Base-by-base conservation (phyloP, 2,797 vertebrate genomes). In the Lemur catta region DNA sequence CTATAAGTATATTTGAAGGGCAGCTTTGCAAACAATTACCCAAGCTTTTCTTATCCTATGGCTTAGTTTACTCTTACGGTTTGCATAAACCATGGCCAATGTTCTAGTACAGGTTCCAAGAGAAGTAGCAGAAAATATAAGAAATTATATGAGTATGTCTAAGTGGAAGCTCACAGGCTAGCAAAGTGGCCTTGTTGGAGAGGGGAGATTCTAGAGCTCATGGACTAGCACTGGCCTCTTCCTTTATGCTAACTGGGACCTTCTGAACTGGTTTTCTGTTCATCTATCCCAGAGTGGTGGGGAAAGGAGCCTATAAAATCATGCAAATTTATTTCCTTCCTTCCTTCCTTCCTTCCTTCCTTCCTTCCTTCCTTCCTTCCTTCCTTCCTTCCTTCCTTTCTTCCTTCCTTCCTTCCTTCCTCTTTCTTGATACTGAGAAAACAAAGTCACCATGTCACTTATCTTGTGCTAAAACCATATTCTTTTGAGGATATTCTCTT, bases 291-390 rank as follows among this genome's bases (percentile, higher is more conserved):
- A 89, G 2, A 67, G 0, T 69, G 41, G 20, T 75, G 22, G 80
- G 50, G 15, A 43, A 92, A 65, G 59, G 38, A 91, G 35, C 9
- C 9, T 41, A 15, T 9, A 30, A 50, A 9, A n/a, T 18, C 48
- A 75, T 38, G 17, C 33, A 79, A 20, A 48, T 80, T 93, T 63
- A 12, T 50, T 15, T 48, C 1, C 48, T 48, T 52, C 4, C 17
- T 50, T 50, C 15, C 6, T 50, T 17, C 50, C 48, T 33, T 71
- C 67, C 35, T 48, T 8, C 12, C 46, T 48, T 8, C 46, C 46
- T 48, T 2, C 1, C 46, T 46, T 46, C 6, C 7, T 46, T 46
- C 10, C 46, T 48, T 3, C 28, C 7, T 9, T 13, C 3, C 3
- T 26, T 41, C 43, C 43, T 43, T 9, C 43, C 43, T 30, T 76